Evolutionary conservation across 2,797 vertebrate species (phyloP).

Genomic region (Anisognathus igniventris): DNA sequence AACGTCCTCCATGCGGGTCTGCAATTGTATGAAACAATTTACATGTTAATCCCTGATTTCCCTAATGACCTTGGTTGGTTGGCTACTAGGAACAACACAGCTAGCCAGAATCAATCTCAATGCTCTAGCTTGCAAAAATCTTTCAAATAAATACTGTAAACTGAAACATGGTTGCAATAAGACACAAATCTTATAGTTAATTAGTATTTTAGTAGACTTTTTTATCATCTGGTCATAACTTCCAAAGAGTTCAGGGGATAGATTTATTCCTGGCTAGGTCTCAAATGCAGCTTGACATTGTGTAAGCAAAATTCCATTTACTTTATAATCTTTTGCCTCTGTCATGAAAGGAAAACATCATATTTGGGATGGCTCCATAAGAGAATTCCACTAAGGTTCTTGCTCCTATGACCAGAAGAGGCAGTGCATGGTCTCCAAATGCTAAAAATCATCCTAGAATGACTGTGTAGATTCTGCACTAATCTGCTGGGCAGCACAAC

Average conservation of each 20-base stretch:
- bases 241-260: background rate
- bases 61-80: background rate
- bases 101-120: constrained; percentile 3
- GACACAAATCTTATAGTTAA: constrained; percentile 17
- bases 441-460: background rate
- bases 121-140: background rate
- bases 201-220: background rate
- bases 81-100: background rate
- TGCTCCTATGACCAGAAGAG: background rate
- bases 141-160: constrained; percentile 5
- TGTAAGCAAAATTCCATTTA: background rate
- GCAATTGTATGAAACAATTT: background rate
- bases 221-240: background rate
- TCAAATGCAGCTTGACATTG: background rate
- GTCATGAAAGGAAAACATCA: background rate
- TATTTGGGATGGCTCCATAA: background rate
- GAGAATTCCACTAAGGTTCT: background rate
- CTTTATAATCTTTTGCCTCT: background rate
- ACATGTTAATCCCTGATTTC: background rate
- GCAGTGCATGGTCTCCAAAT: background rate
- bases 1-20: background rate
- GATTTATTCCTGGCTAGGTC: background rate
- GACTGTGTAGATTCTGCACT: background rate
- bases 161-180: background rate
- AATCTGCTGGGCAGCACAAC: background rate